phyloP scores from a whole-genome alignment of 2,113 vertebrate genomes.

The Colius striatus region DNA sequence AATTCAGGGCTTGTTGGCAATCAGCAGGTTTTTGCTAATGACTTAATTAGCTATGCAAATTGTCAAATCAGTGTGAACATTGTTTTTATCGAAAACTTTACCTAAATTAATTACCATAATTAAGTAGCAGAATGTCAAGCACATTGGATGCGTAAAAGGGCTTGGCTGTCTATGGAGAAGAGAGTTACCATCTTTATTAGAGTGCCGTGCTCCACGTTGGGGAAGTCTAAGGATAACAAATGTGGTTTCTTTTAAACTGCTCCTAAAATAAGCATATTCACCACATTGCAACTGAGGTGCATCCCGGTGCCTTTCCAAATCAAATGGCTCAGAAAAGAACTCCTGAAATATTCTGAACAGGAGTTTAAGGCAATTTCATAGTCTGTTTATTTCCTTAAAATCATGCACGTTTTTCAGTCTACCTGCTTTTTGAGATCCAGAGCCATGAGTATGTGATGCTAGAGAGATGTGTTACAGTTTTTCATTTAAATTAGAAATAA shows the following conservation, averaged over 20 bases:
- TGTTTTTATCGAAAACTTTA: constrained; percentile 98
- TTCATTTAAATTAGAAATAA: constrained; percentile 54
- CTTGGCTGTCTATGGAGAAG: constrained; percentile 74
- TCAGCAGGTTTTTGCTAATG: constrained; percentile 97
- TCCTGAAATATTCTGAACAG: constrained; percentile 29
- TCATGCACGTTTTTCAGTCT: constrained; percentile 55
- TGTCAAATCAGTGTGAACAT: constrained; percentile 97
- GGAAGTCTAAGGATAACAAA: constrained; percentile 52
- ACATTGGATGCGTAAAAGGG: constrained; percentile 80
- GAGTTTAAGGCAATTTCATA: constrained; percentile 42
- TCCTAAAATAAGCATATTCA: neutral
- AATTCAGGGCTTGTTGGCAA: constrained; percentile 96
- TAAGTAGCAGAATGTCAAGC: constrained; percentile 90
- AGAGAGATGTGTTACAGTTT: constrained; percentile 40
- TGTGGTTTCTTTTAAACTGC: constrained; percentile 25
- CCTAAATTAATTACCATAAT: constrained; percentile 99
- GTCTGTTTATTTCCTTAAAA: constrained; percentile 62
- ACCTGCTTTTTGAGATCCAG: constrained; percentile 68
- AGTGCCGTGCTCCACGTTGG: constrained; percentile 28
- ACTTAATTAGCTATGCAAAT: constrained; percentile 99
- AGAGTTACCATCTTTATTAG: constrained; percentile 71
- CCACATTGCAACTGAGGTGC: neutral
- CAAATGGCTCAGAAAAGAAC: constrained; percentile 37
- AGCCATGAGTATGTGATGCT: constrained; percentile 53
- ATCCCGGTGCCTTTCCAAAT: constrained; percentile 15